Evolutionary conservation across 2,113 vertebrate genomes (phyloP), one percentile per base, ranked within the genome.

Genomic region (Halcyon malimbica): DNA sequence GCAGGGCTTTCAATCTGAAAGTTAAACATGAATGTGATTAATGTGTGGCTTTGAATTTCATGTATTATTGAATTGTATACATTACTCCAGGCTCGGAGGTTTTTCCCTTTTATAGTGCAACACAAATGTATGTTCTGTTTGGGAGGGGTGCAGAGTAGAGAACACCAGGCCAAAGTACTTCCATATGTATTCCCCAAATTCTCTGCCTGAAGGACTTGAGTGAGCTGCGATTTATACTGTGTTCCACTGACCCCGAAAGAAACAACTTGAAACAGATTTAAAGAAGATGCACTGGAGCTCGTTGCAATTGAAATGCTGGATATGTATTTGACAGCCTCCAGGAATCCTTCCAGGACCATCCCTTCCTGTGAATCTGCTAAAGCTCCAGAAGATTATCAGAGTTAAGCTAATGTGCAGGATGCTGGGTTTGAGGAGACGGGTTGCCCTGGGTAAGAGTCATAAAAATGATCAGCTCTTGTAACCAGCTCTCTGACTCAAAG

Each of bases 11-110:
- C 74, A 96, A 93, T 89, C 92, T 91, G 78, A 93, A 93, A 84
- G 90, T 87, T 89, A 96, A 97, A 97, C 86, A 85, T 50, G 81
- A 96, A 79, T 84, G 95, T 96, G 96, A 97, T 97, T 97, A 96
- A 97, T 97, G 91, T 44, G 84, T 41, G 74, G 95, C 95, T 97
- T 97, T 97, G 93, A 96, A 84, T 96, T 95, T 96, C 94, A 78
- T 74, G 86, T 96, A 91, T 89, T 94, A 89, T 87, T 95, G 95
- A 97, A 96, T 26, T 93, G 93, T 94, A 77, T 95, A 97, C 83
- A 77, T 96, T 95, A 94, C 90, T 97, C 86, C 93, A 93, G 90
- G 90, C 96, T 96, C 11, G 1, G 87, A 94, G 94, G 64, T 70
- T 97, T 94, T 83, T 77, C 50, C 71, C 93, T 91, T 97, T 95